These are phyloP conservation scores for Drosophila lacteicornis DNA, from an alignment of 1,140 invertebrate genomes.

Conservation along the genomic window DNA sequence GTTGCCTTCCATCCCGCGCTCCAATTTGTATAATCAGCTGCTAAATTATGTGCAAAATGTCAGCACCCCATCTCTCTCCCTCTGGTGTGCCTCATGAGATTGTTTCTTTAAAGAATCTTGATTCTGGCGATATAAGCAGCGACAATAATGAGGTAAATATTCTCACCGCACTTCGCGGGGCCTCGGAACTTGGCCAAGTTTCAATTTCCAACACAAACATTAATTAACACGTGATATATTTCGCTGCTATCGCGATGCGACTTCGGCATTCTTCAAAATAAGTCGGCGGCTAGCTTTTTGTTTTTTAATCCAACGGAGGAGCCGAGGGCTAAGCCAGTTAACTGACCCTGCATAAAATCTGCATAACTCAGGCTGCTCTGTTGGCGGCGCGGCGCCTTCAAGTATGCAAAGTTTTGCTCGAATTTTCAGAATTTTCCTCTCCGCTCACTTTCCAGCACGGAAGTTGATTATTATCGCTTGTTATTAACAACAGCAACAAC, in stretches of 20 bases:
- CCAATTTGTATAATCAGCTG: slow-evolving; percentile 76
- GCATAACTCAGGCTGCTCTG: slow-evolving; percentile 67
- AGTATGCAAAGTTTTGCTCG: slow-evolving; percentile 64
- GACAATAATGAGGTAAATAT: slow-evolving; percentile 1
- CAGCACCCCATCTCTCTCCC: background rate
- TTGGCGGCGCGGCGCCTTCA: slow-evolving; percentile 52
- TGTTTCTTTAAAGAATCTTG: slow-evolving; percentile 3
- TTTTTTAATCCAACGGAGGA: slow-evolving; percentile 11
- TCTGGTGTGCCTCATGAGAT: slow-evolving; percentile 9
- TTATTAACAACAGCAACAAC: slow-evolving; percentile 80
- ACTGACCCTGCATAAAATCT: slow-evolving; percentile 65
- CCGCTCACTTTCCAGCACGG: slow-evolving; percentile 57
- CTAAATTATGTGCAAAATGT: slow-evolving; percentile 74
- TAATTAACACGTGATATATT: slow-evolving; percentile 81
- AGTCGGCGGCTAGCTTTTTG: slow-evolving; percentile 24
- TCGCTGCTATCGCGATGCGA: slow-evolving; percentile 60
- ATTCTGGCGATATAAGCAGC: background rate
- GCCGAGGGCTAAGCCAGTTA: slow-evolving; percentile 3
- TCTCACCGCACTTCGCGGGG: background rate
- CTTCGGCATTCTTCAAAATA: slow-evolving; percentile 69
- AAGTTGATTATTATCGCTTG: slow-evolving; percentile 84
- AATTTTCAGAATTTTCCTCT: slow-evolving; percentile 25
- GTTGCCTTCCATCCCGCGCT: background rate
- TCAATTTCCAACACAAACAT: slow-evolving; percentile 75
- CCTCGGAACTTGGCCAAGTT: slow-evolving; percentile 29